These are phyloP conservation scores for Ancistrus triradiatus DNA, from an alignment of 2,113 vertebrate genomes.

Conservation along the genomic window DNA sequence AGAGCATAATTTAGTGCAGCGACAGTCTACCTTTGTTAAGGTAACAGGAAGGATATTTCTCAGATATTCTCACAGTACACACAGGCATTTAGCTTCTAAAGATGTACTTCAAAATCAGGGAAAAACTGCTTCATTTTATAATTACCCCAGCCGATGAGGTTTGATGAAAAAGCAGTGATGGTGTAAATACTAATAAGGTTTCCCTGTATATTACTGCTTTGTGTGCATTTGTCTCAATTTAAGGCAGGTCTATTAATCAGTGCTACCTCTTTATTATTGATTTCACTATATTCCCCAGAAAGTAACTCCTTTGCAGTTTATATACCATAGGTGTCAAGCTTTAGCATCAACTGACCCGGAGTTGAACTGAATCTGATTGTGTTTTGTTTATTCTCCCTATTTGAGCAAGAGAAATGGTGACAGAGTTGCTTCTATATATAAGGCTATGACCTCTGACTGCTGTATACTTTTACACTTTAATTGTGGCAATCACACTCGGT, in stretches of 20 bases:
- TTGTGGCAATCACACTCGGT: neutral
- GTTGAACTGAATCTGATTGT: neutral
- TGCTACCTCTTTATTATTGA: neutral
- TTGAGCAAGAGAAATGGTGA: neutral
- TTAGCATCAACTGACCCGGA: neutral
- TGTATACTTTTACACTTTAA: neutral
- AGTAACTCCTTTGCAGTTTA: neutral
- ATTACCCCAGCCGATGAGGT: too few relatives aligned
- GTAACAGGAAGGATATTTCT: slow-evolving; percentile 19
- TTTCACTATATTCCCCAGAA: neutral
- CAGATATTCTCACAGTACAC: neutral
- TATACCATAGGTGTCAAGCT: neutral
- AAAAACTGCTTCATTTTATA: too few relatives aligned
- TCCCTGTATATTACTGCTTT: neutral
- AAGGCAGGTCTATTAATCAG: neutral
- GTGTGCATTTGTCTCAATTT: neutral
- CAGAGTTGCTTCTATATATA: slow-evolving; percentile 6
- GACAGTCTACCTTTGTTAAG: slow-evolving; percentile 38
- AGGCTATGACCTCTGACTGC: slow-evolving; percentile 9
- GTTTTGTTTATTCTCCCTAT: neutral
- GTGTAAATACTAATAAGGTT: too few relatives aligned
- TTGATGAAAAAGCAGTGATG: too few relatives aligned
- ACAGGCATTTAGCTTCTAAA: too few relatives aligned
- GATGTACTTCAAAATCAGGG: too few relatives aligned
- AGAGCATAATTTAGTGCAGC: slow-evolving; percentile 46